Conservation (phyloP, 2,888 invertebrate species). For the Lasius fuliginosus region DNA sequence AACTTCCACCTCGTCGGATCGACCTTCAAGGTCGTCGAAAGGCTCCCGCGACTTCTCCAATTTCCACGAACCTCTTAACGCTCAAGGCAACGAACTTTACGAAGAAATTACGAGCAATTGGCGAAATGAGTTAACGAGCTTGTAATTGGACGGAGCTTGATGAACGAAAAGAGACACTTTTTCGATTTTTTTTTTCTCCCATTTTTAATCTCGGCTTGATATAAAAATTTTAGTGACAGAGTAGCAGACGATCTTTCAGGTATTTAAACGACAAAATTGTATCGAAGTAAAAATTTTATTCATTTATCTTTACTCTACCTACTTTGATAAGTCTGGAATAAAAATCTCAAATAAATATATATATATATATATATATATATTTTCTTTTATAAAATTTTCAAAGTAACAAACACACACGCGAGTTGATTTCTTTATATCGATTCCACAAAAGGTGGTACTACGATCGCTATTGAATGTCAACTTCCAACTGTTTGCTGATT, state of each 20-base stretch:
- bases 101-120: constrained; percentile 35
- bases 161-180: constrained; percentile 1
- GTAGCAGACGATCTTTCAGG: not conserved
- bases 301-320: not conserved
- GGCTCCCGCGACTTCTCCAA: constrained; percentile 58
- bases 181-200: not conserved
- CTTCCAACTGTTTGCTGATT: not conserved
- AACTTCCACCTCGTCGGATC: constrained; percentile 67
- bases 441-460: not conserved
- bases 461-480: not conserved
- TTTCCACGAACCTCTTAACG: constrained; percentile 41
- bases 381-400: constrained; percentile 30
- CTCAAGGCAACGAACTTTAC: not conserved
- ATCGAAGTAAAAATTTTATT: constrained; percentile 17
- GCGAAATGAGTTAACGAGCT: constrained; percentile 36
- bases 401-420: constrained; percentile 7
- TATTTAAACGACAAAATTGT: constrained; percentile 22
- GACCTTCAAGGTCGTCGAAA: constrained; percentile 66
- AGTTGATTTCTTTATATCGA: not conserved
- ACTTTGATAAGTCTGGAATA: not conserved
- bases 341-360: constrained; percentile 20
- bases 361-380: not conserved
- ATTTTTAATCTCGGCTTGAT: not conserved
- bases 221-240: constrained; percentile 3
- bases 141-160: constrained; percentile 23